Conservation (phyloP, 2,797 vertebrate species). For the Carcharodon carcharias region DNA sequence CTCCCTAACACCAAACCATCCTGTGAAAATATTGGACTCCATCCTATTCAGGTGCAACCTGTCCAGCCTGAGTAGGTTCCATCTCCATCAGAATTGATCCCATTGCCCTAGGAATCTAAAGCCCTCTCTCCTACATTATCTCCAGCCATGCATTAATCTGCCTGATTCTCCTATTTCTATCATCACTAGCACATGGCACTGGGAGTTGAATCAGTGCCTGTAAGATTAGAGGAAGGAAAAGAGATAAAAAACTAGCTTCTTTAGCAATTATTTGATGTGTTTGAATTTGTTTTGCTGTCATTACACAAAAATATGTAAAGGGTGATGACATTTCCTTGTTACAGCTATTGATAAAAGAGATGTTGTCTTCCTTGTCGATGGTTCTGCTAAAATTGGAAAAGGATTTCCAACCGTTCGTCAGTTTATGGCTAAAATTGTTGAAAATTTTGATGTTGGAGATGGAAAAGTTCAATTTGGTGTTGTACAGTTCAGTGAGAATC, state of each 20-base stretch:
- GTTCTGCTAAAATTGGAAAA: constrained; percentile 26
- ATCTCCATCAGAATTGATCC: not conserved
- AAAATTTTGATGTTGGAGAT: not conserved
- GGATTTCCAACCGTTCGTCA: constrained; percentile 16
- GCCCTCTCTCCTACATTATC: not conserved
- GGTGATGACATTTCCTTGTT: not conserved
- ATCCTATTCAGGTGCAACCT: not conserved
- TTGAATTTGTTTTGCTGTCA: not conserved
- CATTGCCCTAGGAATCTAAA: not conserved
- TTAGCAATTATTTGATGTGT: not conserved
- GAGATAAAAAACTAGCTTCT: not conserved
- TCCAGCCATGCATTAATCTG: not conserved
- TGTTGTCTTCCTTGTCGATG: constrained; percentile 38
- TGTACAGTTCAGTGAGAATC: constrained; percentile 33
- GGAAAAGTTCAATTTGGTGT: constrained; percentile 32
- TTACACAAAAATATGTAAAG: not conserved
- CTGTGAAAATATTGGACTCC: not conserved
- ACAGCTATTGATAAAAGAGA: constrained; percentile 29
- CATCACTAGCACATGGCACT: not conserved
- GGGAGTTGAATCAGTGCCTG: not conserved
- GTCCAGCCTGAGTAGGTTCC: not conserved
- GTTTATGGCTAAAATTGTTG: not conserved
- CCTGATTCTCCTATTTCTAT: not conserved
- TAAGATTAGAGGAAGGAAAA: not conserved
- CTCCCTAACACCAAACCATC: not conserved